Conservation (phyloP, 2,797 vertebrate genomes). For the Tarsius wallacei region DNA sequence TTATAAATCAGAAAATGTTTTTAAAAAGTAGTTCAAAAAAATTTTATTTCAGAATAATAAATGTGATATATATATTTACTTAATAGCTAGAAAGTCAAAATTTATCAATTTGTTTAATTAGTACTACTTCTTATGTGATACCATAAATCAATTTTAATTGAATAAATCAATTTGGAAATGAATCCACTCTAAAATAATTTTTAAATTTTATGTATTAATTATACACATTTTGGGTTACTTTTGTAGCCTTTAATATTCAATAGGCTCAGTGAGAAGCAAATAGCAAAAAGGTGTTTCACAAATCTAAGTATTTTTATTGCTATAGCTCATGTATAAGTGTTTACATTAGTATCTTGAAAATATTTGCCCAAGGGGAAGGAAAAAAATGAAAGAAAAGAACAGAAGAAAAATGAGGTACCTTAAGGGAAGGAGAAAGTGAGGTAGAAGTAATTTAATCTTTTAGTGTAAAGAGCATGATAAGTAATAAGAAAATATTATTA, state of each 20-base stretch:
- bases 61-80: neutral
- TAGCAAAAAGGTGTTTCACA: neutral
- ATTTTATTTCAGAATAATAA: neutral
- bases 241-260: neutral
- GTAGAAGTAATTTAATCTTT: neutral
- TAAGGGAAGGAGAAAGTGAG: neutral
- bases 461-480: neutral
- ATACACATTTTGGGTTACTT: neutral
- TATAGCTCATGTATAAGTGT: neutral
- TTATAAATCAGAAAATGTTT: neutral
- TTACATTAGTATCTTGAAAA: neutral
- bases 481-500: neutral
- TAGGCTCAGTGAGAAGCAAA: neutral
- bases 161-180: neutral
- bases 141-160: neutral
- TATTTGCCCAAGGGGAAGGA: neutral
- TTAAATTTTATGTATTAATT: neutral
- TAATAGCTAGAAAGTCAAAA: neutral
- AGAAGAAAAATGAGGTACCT: neutral
- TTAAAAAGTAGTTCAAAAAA: neutral
- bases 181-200: neutral
- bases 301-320: neutral
- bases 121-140: neutral
- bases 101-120: neutral
- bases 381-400: neutral